Evolutionary conservation across 2,888 invertebrate species (phyloP), one percentile per base, ranked within the genome.

Genomic region (Lobophora halterata): DNA sequence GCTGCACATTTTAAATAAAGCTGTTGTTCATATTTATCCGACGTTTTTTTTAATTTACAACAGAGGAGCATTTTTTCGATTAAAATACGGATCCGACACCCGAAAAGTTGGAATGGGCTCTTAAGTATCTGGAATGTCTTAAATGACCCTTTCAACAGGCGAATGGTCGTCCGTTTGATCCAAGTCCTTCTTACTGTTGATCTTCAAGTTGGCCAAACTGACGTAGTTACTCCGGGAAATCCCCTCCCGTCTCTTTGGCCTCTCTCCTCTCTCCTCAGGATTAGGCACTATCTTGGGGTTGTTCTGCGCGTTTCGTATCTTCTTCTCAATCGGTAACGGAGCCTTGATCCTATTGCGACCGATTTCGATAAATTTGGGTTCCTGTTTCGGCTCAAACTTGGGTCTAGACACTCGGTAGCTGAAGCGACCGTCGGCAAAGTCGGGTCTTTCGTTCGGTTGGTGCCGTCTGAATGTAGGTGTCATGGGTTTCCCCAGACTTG

Each of bases 151-250:
- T 38, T 81, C 81, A 0, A 66, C 52, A 0, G 79, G 76, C n/a
- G 68, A 48, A 2, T 36, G 52, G 3, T 54, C 61, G 2, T 34
- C 52, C 1, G 46, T 18, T 0, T 46, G 57, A 2, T 65, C 67
- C 17, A 75, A 43, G 1, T 71, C 74, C 43, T 72, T 71, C 30
- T 65, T 71, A 3, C 62, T 74, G 38, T 79, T 79, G 2, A 88
- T 88, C 55, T 80, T 82, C 33, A 88, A 45, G 51, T 86, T 88
- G 0, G 88, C 88, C 26, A 88, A 45, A 46, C 83, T 85, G 5
- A 88, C 88, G 40, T 88, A 88, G 54, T 88, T 88, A 47, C 85
- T 82, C 1, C 81, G 61, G 0, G 82, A 79, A 8, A 85, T 87
- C 0, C 76, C 81, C 30, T 78, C 79, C 0, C 73, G 47, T 12